Percentiles rank a stretch among this genome's conserved stretches.
Evolutionary conservation across 2,113 vertebrate genomes (phyloP).

Genomic region (Aptenodytes patagonicus): DNA sequence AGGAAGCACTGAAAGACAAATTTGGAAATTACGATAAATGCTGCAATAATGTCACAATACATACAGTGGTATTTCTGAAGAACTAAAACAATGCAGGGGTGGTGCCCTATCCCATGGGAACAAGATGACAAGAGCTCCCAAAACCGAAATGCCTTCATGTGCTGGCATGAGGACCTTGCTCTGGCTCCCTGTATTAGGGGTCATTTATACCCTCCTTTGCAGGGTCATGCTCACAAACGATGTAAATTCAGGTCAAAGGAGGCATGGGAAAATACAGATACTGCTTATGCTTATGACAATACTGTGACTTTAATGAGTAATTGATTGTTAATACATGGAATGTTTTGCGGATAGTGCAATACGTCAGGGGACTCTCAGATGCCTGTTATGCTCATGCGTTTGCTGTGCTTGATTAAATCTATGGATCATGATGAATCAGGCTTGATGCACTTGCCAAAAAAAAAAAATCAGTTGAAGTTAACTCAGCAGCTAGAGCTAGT

Average conservation of each 20-base stretch:
- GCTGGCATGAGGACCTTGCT: neutral
- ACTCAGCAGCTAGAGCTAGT: neutral
- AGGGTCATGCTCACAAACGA: rapidly evolving
- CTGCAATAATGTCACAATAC: neutral
- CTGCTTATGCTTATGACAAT: neutral
- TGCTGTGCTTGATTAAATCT: neutral
- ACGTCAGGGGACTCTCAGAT: neutral
- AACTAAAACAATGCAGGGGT: neutral
- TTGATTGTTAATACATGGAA: neutral
- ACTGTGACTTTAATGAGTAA: neutral
- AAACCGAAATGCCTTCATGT: neutral
- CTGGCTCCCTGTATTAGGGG: neutral
- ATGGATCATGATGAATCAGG: neutral
- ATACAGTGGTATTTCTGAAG: neutral
- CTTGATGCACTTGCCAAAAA: neutral
- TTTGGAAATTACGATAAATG: neutral
- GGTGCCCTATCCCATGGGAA: neutral
- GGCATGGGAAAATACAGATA: neutral
- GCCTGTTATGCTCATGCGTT: neutral
- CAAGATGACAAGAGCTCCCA: neutral
- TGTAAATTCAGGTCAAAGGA: neutral
- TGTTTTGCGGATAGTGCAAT: neutral
- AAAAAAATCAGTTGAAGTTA: neutral
- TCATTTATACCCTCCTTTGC: neutral
- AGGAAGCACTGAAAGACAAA: neutral